Evolutionary conservation across 2,113 vertebrate species (phyloP).

Genomic region (Microtus montanus): DNA sequence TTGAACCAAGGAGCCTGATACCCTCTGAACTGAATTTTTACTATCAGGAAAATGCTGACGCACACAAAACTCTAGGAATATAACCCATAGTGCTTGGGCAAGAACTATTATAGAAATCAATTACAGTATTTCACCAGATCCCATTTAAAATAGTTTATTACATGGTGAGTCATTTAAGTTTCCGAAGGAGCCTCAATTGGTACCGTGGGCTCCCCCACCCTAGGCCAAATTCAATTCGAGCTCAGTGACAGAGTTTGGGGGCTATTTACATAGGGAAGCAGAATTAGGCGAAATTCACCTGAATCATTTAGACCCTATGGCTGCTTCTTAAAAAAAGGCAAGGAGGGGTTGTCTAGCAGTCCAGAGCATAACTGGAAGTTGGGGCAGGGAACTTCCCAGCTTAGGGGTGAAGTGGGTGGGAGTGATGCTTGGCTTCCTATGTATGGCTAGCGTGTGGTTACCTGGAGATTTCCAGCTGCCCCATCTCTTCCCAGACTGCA

Average conservation of each 20-base stretch:
- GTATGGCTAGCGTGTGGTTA: too few relatives aligned
- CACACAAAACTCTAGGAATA: constrained; percentile 63
- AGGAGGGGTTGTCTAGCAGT: not conserved
- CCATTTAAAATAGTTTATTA: constrained; percentile 81
- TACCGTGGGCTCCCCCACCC: not conserved
- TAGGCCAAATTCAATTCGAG: constrained; percentile 72
- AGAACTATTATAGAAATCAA: constrained; percentile 73
- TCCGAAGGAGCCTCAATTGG: constrained; percentile 71
- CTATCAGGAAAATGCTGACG: constrained; percentile 70
- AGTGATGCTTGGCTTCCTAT: not conserved
- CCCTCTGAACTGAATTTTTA: constrained; percentile 39
- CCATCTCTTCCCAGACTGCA: not conserved
- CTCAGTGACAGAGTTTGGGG: constrained; percentile 65
- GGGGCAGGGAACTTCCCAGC: not conserved
- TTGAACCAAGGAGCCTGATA: constrained; percentile 45
- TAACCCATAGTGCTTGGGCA: constrained; percentile 71
- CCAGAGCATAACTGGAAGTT: not conserved
- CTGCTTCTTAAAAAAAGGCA: constrained; percentile 42
- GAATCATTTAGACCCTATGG: constrained; percentile 71
- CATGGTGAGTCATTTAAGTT: constrained; percentile 69
- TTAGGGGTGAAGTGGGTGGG: not conserved
- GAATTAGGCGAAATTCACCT: constrained; percentile 48
- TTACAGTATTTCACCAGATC: constrained; percentile 74
- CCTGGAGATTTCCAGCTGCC: fast-evolving
- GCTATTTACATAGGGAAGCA: constrained; percentile 69